A percentile compares a stretch with the other conserved stretches of the same genome.
Evolutionary conservation across 2,113 vertebrate species (phyloP).

Genomic region (Atractosteus spatula): DNA sequence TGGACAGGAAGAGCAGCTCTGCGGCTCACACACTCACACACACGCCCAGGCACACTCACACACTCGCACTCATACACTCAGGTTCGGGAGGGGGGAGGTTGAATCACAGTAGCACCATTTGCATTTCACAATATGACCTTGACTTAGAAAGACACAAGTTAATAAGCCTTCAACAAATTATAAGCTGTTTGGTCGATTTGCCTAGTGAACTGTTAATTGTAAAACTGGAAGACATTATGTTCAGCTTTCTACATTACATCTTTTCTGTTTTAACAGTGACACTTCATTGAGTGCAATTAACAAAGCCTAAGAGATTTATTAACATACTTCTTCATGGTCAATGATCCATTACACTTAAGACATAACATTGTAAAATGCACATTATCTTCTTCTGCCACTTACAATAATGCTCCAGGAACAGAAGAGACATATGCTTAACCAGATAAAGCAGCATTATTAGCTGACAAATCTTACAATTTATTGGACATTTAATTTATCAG

Average conservation of each 20-base stretch:
- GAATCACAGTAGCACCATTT: slow-evolving; percentile 23
- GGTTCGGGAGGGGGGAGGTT: background rate
- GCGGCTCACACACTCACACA: background rate
- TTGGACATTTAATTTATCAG: slow-evolving; percentile 86
- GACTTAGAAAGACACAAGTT: slow-evolving; percentile 78
- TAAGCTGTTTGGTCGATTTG: slow-evolving; percentile 81
- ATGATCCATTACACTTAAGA: slow-evolving; percentile 88
- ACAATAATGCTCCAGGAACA: slow-evolving; percentile 84
- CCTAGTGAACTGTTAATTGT: slow-evolving; percentile 88
- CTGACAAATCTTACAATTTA: slow-evolving; percentile 87
- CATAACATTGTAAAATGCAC: slow-evolving; percentile 87
- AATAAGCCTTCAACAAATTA: slow-evolving; percentile 88
- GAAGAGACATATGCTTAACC: slow-evolving; percentile 82
- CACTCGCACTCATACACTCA: slow-evolving; percentile 15
- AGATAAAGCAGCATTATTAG: slow-evolving; percentile 84
- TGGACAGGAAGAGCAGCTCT: too few relatives aligned
- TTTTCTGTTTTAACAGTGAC: slow-evolving; percentile 88
- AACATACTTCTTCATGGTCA: slow-evolving; percentile 82
- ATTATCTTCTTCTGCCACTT: slow-evolving; percentile 87
- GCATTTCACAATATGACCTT: slow-evolving; percentile 76
- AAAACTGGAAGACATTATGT: slow-evolving; percentile 88
- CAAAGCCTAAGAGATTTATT: slow-evolving; percentile 89
- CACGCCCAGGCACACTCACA: background rate
- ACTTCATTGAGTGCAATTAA: slow-evolving; percentile 89
- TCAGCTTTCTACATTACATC: slow-evolving; percentile 80